A percentile compares a stretch with the other conserved stretches of the same genome.
Evolutionary conservation across 2,113 vertebrate species (phyloP).

Genomic region (Thamnaconus septentrionalis): DNA sequence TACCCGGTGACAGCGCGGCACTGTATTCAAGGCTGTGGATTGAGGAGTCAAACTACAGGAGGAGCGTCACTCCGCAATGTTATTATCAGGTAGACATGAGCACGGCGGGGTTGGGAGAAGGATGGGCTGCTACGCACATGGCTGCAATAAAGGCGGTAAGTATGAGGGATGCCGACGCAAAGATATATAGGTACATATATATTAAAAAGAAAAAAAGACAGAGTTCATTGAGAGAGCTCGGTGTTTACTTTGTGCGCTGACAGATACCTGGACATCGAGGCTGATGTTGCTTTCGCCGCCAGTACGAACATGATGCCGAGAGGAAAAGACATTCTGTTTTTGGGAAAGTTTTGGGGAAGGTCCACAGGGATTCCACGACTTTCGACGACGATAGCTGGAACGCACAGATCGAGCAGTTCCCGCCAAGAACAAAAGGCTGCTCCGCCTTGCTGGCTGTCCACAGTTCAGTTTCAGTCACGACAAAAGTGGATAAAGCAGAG

Average conservation of each 20-base stretch:
- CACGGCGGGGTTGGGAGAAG: constrained; percentile 37
- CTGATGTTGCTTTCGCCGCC: constrained; percentile 12
- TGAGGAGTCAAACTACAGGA: constrained; percentile 40
- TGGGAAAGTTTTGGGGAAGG: constrained; percentile 5
- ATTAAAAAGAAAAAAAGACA: no score
- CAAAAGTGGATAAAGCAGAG: constrained; percentile 15
- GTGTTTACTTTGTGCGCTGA: no score
- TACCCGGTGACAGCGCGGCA: constrained; percentile 23
- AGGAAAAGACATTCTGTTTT: constrained; percentile 11
- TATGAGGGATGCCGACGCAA: constrained; percentile 14
- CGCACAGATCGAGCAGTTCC: no score
- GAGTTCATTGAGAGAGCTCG: no score
- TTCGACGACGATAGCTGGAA: neutral
- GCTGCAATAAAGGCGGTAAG: constrained; percentile 29
- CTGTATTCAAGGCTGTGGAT: constrained; percentile 18
- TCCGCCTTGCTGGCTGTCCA: neutral
- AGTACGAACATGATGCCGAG: constrained; percentile 27
- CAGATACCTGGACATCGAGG: neutral
- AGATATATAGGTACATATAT: neutral
- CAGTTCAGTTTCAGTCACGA: constrained; percentile 34
- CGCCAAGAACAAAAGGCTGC: no score
- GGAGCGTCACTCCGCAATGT: constrained; percentile 56
- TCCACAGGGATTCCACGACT: constrained; percentile 23
- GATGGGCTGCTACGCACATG: constrained; percentile 43
- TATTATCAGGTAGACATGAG: constrained; percentile 51